Conservation (phyloP, 92 coral and sea anemone genomes). For the Epizoanthus ramosus region DNA sequence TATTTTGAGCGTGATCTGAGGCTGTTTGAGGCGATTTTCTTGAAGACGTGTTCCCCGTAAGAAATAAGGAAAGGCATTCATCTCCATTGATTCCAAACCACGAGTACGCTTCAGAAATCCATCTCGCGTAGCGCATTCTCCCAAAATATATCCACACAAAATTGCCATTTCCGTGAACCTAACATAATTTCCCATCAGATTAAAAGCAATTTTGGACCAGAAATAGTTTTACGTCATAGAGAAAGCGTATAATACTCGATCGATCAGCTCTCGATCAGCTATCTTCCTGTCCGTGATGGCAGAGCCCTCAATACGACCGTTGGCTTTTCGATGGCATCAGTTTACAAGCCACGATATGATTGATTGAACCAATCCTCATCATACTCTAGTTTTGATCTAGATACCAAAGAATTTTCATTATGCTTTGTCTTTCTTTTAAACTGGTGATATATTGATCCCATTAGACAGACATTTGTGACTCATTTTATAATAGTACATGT, state of each 20-base stretch:
- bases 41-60: too few relatives aligned
- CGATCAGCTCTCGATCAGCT: constrained; percentile 3
- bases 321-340: constrained; percentile 5
- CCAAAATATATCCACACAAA: not conserved
- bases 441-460: too few relatives aligned
- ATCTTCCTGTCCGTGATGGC: not conserved
- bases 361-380: not conserved
- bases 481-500: too few relatives aligned
- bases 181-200: constrained; percentile 4
- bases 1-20: too few relatives aligned
- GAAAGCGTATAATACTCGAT: not conserved
- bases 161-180: not conserved
- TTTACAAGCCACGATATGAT: not conserved
- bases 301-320: not conserved
- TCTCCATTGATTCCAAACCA: not conserved
- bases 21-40: too few relatives aligned
- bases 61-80: not conserved
- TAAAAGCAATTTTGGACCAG: not conserved
- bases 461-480: too few relatives aligned
- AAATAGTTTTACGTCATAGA: not conserved
- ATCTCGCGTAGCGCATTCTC: constrained; percentile 5
- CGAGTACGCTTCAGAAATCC: not conserved
- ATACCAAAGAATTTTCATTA: too few relatives aligned
- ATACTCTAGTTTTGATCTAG: too few relatives aligned
- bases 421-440: too few relatives aligned